Evolutionary conservation across 2,797 vertebrate genomes (phyloP).

Genomic region (Pterois miles): DNA sequence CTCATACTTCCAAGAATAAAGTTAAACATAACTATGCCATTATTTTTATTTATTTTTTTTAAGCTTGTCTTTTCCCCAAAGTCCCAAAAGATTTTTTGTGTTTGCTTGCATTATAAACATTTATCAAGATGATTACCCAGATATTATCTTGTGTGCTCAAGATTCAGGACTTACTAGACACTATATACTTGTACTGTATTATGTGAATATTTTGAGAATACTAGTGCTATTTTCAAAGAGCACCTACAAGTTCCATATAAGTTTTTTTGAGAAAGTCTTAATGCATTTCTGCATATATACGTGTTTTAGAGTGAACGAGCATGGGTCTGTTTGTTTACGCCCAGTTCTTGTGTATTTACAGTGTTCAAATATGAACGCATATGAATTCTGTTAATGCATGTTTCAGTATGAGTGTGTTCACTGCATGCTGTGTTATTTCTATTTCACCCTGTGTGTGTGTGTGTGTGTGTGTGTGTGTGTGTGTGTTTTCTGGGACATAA

Average conservation of each 20-base stretch:
- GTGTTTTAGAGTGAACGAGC: background rate
- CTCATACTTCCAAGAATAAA: background rate
- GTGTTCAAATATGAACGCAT: background rate
- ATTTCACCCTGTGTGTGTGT: background rate
- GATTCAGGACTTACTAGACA: background rate
- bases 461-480: background rate
- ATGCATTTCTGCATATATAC: background rate
- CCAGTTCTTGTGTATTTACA: background rate
- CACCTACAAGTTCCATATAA: too few species aligned
- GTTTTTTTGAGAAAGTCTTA: background rate
- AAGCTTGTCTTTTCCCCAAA: background rate
- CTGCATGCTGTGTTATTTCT: constrained; percentile 4
- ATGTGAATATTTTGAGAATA: background rate
- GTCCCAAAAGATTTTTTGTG: background rate
- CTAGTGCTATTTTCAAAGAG: background rate
- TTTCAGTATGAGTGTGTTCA: background rate
- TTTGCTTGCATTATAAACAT: background rate
- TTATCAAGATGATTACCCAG: background rate
- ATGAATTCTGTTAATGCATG: background rate
- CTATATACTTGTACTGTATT: background rate
- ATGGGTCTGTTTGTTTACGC: background rate
- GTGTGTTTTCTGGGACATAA: constrained; percentile 29
- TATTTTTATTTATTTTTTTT: background rate
- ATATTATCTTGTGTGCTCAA: background rate
- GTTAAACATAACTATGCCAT: background rate